Base-by-base conservation (phyloP, 2,113 vertebrate genomes). In the Puma concolor region DNA sequence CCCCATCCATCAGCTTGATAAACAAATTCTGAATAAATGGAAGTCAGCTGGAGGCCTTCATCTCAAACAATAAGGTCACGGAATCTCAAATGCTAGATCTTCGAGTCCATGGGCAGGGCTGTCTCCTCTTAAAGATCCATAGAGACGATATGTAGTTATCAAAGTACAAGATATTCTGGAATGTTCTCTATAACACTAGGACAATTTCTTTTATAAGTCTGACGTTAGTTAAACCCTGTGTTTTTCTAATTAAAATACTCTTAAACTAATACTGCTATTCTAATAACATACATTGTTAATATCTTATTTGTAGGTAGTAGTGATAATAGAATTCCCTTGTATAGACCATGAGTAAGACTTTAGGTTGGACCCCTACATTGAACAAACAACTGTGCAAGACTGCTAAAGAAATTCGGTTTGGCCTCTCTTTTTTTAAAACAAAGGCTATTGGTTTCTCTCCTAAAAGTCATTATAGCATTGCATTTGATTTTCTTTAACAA, bases 21-120 rank as follows among this genome's bases (percentile, higher is more conserved):
- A 74, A 88, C 48, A 80, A 57, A 82, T 57, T 52, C 27, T 74
- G 23, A 92, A 92, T 31, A 94, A 93, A 85, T 77, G 52, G 85
- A 91, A 86, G n/a, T 66, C 50, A n/a, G 50, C 36, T 63, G 19
- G 29, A 94, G 33, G 13, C 54, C 52, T 93, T 94, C 29, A 9
- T 72, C 67, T 76, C 38, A n/a, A 88, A 74, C 74, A 94, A 85
- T 71, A 85, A 88, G 36, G 33, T 36, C 21, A 7, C 10, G n/a
- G 60, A 82, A 71, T 96, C 57, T 33, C 64, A 48, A 90, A 88
- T 52, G 13, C 19, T 92, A 44, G 11, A 38, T 84, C 64, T 92
- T 54, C 69, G 36, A 9, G 12, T 38, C 25, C 87, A 4, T 67
- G 6, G 52, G 60, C 33, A 95, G 27, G 5, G 15, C 33, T 7